Percentiles rank a stretch among this genome's conserved stretches.
These are phyloP conservation scores for Eudorcas thomsonii DNA, from an alignment of 2,113 vertebrate species.

Conservation along the genomic window DNA sequence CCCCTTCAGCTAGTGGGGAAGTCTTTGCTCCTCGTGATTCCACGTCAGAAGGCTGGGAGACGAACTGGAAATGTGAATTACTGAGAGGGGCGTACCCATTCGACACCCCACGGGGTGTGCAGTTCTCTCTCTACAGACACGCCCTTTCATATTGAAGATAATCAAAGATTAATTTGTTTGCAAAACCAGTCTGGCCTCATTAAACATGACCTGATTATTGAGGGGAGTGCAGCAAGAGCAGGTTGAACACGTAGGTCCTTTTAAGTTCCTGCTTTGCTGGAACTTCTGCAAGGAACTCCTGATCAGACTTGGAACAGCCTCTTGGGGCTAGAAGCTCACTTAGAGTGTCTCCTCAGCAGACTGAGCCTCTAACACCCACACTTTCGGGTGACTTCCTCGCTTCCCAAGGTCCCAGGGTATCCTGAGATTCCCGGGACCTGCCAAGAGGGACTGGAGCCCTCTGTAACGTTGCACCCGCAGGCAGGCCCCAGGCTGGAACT, in stretches of 20 bases:
- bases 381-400: not conserved
- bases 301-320: not conserved
- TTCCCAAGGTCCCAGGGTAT: not conserved
- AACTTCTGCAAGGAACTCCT: not conserved
- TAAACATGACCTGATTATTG: not conserved
- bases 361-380: not conserved
- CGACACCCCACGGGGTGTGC: accelerated
- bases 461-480: not conserved
- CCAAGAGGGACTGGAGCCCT: not conserved
- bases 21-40: not conserved
- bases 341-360: not conserved
- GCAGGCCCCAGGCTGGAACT: not conserved
- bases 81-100: accelerated
- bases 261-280: not conserved
- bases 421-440: not conserved
- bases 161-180: not conserved
- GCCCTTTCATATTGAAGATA: not conserved
- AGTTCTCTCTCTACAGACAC: not conserved
- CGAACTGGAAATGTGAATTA: too few relatives aligned
- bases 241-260: not conserved
- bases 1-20: not conserved
- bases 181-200: not conserved
- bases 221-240: not conserved
- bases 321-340: not conserved
- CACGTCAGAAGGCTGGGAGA: not conserved